Evolutionary conservation across 2,113 vertebrate genomes (phyloP).

Genomic region (Crotalus horridus): DNA sequence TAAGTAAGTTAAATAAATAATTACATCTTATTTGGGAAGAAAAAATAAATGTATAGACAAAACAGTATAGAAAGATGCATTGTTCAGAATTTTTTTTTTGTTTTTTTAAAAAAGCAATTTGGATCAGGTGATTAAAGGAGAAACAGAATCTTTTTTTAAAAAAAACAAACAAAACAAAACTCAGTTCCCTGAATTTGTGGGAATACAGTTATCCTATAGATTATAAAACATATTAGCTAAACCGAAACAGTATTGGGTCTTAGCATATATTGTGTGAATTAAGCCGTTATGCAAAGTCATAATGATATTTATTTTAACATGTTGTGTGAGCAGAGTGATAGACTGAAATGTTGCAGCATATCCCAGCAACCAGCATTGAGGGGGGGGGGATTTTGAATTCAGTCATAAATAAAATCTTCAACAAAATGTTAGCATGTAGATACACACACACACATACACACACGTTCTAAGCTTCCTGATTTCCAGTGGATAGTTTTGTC

Average conservation of each 20-base stretch:
- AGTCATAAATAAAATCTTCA: conserved; percentile 4
- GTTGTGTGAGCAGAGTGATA: neutral
- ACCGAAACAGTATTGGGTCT: neutral
- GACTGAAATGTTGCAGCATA: conserved; percentile 12
- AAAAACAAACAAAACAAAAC: neutral
- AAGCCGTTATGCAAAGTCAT: neutral
- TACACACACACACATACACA: neutral
- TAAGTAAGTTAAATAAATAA: conserved; percentile 59
- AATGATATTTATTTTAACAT: neutral
- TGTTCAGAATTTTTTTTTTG: conserved; percentile 50
- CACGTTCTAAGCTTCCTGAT: conserved; percentile 21
- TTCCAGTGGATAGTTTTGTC: conserved; percentile 32
- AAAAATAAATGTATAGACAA: conserved; percentile 62
- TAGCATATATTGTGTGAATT: neutral
- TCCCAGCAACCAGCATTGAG: neutral
- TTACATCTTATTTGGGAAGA: conserved; percentile 72
- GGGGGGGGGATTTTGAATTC: neutral
- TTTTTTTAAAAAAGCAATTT: conserved; percentile 47
- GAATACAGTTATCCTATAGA: neutral
- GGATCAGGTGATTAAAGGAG: conserved; percentile 50
- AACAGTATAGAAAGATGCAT: conserved; percentile 58
- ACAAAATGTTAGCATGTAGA: neutral
- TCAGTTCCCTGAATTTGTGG: neutral
- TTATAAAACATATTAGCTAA: neutral
- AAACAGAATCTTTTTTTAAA: neutral